Conservation (phyloP, 64 coral and sea anemone species). For the Pachyseris speciosa region DNA sequence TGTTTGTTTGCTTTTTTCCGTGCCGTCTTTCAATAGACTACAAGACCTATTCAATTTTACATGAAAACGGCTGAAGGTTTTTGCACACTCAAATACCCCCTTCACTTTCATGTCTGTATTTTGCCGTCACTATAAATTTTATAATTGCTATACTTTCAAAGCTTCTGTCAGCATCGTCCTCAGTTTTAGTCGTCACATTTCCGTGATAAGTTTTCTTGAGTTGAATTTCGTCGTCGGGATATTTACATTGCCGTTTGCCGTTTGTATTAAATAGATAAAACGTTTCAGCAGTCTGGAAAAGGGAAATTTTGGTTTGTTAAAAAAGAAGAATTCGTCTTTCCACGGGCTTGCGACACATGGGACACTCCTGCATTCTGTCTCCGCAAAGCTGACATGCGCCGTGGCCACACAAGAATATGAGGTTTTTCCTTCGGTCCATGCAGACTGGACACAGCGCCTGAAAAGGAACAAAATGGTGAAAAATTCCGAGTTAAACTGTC, state of each 20-base stretch:
- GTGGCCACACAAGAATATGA: conserved; percentile 97
- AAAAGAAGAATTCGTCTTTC: conserved; percentile 94
- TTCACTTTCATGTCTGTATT: background rate
- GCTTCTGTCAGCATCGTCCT: background rate
- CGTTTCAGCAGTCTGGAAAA: background rate
- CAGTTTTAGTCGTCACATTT: background rate
- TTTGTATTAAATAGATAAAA: background rate
- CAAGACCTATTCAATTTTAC: too few relatives aligned
- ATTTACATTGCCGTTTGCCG: background rate
- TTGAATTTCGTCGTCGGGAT: background rate
- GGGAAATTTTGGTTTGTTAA: background rate
- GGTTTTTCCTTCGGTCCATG: conserved; percentile 96
- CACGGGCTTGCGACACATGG: conserved; percentile 96
- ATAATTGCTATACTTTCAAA: too few relatives aligned
- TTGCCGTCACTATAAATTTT: background rate
- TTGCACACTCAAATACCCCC: too few relatives aligned
- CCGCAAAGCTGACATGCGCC: conserved; percentile 97
- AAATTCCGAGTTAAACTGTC: background rate
- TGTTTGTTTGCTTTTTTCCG: too few relatives aligned
- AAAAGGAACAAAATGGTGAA: background rate
- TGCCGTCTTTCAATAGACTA: too few relatives aligned
- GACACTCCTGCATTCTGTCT: conserved; percentile 98
- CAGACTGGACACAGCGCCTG: conserved; percentile 97
- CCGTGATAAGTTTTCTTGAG: background rate
- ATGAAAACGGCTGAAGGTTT: too few relatives aligned